Evolutionary conservation across 2,888 invertebrate genomes (phyloP).

Genomic region (Priocnemis perturbator): DNA sequence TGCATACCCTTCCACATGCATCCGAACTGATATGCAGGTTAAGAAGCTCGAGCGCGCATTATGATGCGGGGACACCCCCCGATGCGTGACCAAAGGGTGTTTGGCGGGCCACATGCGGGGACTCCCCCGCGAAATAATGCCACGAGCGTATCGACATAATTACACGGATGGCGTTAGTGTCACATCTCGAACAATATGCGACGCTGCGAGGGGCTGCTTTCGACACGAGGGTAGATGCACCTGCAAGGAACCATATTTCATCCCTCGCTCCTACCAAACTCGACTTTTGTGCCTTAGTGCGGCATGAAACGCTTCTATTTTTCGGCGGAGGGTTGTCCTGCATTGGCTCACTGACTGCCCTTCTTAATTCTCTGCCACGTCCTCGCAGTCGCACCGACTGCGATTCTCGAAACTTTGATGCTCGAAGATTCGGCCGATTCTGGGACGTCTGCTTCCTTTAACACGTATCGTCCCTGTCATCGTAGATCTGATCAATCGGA

Average conservation of each 20-base stretch:
- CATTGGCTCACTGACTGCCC: background rate
- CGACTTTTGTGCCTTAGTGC: conserved; percentile 53
- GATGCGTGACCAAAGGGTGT: conserved; percentile 57
- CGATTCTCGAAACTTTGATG: no score
- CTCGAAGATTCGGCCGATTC: no score
- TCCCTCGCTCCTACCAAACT: conserved; percentile 20
- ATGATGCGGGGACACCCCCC: conserved; percentile 24
- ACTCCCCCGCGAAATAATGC: conserved; percentile 52
- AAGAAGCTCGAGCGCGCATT: conserved; percentile 25
- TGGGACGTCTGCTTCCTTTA: no score
- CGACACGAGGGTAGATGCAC: conserved; percentile 44
- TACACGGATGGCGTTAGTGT: conserved; percentile 66
- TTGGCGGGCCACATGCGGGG: conserved; percentile 36
- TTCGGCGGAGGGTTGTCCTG: background rate
- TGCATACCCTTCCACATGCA: no score
- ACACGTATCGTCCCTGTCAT: conserved; percentile 68
- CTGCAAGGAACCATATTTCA: conserved; percentile 60
- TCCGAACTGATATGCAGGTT: background rate
- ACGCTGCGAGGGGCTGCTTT: conserved; percentile 40
- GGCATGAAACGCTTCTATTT: conserved; percentile 45
- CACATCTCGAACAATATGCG: conserved; percentile 61
- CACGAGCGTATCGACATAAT: conserved; percentile 64
- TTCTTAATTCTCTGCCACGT: conserved; percentile 64
- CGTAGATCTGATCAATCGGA: conserved; percentile 51
- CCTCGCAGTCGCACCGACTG: no score